Evolutionary conservation across 2,797 vertebrate genomes (phyloP), one percentile per base, ranked within the genome.

Genomic region (Gymnothorax javanicus): DNA sequence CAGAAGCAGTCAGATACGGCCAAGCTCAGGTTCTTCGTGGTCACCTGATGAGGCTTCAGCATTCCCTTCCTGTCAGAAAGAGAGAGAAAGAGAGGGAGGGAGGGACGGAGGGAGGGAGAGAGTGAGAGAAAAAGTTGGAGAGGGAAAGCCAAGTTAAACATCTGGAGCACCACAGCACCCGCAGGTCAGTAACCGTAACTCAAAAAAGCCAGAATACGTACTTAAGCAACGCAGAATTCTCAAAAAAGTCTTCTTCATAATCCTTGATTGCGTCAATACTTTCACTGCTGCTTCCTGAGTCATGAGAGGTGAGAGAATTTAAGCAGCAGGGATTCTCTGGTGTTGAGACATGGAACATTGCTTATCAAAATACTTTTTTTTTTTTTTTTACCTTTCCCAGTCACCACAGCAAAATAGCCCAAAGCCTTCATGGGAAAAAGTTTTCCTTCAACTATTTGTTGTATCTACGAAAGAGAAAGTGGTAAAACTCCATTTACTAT

Each of bases 391-490:
- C 99, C 99, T 99, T 97, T 99, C 92, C 99, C 99, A 81, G 99
- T 99, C 87, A 99, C 99, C 23, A 99, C 99, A 90, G 98, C 99
- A 94, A 99, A 99, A 94, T 99, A 99, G 75, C 99, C 99, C 87
- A 99, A 93, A 67, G 99, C 99, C 92, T 99, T 99, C 99, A 99
- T 99, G 69, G 98, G 99, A 91, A 99, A 99, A 89, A 99, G 96
- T 88, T 97, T 99, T 89, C 99, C 99, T 96, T 99, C 98, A 90
- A 99, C 98, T 90, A 99, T 99, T 92, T 99, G 98, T 87, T 99
- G 98, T 93, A 99, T 99, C 99, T 99, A 88, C 93, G 93, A 91
- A 17, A 90, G 33, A 1, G 93, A 94, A 92, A 25, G 90, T n/a
- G 88, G 81, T 2, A 85, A 2, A 3, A 1, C 20, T 20, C 4